These are phyloP conservation scores for Muraenolepis orangiensis DNA, from an alignment of 2,797 vertebrate genomes.

Conservation along the genomic window DNA sequence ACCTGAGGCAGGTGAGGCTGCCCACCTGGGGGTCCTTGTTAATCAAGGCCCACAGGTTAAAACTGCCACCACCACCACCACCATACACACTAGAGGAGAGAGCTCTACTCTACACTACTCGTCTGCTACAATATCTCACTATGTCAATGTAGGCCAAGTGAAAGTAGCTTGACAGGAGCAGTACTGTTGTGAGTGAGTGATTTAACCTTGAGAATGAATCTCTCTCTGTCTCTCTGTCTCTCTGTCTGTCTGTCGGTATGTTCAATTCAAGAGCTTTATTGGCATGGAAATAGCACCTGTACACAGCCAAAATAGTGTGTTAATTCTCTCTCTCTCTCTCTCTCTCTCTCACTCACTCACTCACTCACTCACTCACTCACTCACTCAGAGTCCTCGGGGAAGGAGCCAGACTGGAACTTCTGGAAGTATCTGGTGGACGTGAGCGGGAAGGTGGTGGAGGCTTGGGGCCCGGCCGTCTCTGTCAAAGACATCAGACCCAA, in stretches of 20 bases:
- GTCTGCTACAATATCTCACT: neutral
- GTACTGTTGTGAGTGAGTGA: neutral
- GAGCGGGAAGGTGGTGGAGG: constrained; percentile 84
- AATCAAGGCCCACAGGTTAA: no score
- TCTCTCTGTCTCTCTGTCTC: neutral
- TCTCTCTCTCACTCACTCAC: neutral
- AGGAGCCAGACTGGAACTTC: constrained; percentile 97
- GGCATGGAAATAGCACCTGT: neutral
- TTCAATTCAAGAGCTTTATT: neutral
- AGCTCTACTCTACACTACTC: no score
- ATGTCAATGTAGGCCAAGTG: neutral
- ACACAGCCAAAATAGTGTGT: neutral
- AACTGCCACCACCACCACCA: no score
- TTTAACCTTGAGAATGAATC: neutral
- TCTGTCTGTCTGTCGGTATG: neutral
- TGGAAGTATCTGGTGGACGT: constrained; percentile 93
- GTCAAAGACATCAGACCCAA: constrained; percentile 84
- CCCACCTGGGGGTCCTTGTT: no score
- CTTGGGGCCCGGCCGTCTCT: constrained; percentile 86
- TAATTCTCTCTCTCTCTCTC: neutral
- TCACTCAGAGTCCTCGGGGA: constrained; percentile 78
- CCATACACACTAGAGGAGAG: no score
- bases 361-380: neutral
- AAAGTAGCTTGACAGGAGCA: neutral
- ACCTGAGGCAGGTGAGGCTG: no score